Conservation (phyloP, 2,888 invertebrate genomes). For the Melanostoma scalare region DNA sequence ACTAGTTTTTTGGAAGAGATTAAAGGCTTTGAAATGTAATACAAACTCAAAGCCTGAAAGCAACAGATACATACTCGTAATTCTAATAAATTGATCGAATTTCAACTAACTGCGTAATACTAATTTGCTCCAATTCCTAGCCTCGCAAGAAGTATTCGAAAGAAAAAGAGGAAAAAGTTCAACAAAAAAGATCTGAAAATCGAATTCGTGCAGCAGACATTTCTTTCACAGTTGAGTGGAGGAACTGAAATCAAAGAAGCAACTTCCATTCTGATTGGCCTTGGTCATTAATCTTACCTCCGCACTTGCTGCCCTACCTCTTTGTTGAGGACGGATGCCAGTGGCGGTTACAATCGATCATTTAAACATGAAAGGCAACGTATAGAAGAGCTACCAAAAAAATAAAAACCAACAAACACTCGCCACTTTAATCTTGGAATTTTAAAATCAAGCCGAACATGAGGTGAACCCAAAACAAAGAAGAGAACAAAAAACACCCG, state of each 20-base stretch:
- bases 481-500: constrained; percentile 8
- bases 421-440: constrained; percentile 56
- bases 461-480: constrained; percentile 15
- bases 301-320: constrained; percentile 13
- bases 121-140: no score
- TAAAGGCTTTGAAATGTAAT: no score
- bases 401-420: constrained; percentile 13
- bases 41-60: no score
- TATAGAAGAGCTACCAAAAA: neutral
- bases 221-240: neutral
- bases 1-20: no score
- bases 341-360: constrained; percentile 58
- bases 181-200: no score
- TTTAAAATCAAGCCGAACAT: constrained; percentile 40
- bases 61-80: no score
- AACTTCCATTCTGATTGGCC: constrained; percentile 56
- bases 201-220: neutral
- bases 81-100: no score
- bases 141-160: no score
- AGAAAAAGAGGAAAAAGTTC: no score
- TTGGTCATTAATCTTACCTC: constrained; percentile 60
- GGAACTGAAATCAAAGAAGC: constrained; percentile 13
- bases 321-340: constrained; percentile 11
- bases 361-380: constrained; percentile 27
- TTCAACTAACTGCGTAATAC: no score